These are phyloP conservation scores for Tipula confusa DNA, from an alignment of 2,888 invertebrate species.

Conservation along the genomic window DNA sequence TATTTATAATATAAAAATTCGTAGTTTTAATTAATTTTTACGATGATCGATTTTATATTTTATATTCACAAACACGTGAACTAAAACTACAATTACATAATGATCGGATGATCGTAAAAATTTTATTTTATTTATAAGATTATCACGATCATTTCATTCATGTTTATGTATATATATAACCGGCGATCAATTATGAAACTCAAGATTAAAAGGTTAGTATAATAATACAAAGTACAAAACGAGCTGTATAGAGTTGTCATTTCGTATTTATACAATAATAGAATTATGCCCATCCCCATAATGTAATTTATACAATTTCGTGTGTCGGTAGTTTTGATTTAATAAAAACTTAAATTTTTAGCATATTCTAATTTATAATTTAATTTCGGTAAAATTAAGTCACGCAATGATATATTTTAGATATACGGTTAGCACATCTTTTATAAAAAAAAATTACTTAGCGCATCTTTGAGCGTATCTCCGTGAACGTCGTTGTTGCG, in stretches of 20 bases:
- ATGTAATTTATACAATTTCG: background rate
- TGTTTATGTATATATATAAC: background rate
- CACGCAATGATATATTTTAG: background rate
- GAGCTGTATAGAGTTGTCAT: background rate
- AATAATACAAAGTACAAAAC: background rate
- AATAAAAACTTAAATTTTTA: background rate
- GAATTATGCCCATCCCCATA: background rate
- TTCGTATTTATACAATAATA: too few species aligned
- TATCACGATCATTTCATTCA: background rate
- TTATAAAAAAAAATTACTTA: too few species aligned
- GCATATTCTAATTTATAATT: background rate
- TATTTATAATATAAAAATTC: too few species aligned
- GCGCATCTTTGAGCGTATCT: background rate
- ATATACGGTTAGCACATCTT: too few species aligned
- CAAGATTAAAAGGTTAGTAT: background rate
- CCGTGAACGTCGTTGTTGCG: too few species aligned
- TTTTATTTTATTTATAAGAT: background rate
- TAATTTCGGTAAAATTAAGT: background rate
- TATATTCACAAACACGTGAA: background rate
- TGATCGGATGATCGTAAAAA: background rate
- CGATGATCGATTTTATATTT: constrained; percentile 5
- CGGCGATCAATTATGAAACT: background rate
- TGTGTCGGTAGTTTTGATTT: background rate
- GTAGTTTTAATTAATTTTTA: background rate
- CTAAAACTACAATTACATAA: background rate